Conservation (phyloP, 2,113 vertebrate species). For the Platysternon megacephalum region DNA sequence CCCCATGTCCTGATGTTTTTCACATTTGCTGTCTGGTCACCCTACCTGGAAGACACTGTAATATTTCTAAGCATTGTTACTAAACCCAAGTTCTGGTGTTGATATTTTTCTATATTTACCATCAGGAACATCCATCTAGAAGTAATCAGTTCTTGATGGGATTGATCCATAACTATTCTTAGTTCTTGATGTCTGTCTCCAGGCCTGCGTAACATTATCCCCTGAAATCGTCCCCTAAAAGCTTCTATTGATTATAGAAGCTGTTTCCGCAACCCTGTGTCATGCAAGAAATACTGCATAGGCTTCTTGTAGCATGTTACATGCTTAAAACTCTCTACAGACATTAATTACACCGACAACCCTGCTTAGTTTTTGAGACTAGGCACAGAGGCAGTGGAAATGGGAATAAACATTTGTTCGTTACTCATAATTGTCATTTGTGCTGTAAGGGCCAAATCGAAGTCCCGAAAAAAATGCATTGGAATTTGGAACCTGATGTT, state of each 20-base stretch:
- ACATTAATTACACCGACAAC: background rate
- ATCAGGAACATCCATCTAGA: background rate
- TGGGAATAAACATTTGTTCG: background rate
- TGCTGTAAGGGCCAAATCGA: background rate
- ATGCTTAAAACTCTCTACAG: background rate
- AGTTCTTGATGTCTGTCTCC: background rate
- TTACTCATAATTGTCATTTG: background rate
- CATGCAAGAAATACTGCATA: background rate
- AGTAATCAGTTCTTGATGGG: background rate
- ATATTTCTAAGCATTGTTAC: background rate
- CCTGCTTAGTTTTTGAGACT: background rate
- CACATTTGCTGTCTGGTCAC: too few relatives aligned
- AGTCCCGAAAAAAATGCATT: background rate
- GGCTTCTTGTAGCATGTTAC: background rate
- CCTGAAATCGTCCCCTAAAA: constrained; percentile 13
- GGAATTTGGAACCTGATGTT: background rate
- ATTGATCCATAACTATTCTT: background rate
- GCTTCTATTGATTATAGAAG: constrained; percentile 21
- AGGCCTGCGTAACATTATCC: background rate
- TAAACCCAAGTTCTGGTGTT: background rate
- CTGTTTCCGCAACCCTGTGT: background rate
- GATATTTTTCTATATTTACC: background rate
- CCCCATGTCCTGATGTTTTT: too few relatives aligned
- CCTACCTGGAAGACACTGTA: background rate
- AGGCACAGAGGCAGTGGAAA: background rate